These are phyloP conservation scores for Discoglossus pictus DNA, from an alignment of 2,797 vertebrate genomes.

Conservation along the genomic window DNA sequence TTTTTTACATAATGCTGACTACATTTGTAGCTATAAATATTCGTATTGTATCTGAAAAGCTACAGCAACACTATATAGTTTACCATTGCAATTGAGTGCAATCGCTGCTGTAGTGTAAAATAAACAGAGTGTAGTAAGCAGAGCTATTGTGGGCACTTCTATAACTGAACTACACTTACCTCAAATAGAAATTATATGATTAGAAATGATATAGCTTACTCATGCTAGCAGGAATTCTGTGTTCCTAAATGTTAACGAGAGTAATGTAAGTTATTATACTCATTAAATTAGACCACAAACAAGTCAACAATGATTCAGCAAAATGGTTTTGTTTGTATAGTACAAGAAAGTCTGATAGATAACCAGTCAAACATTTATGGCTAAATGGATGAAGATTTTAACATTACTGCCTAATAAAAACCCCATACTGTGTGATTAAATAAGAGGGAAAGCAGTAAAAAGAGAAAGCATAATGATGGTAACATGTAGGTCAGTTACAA, in stretches of 20 bases:
- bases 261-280: slow-evolving; percentile 79
- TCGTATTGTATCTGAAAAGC: too few relatives aligned
- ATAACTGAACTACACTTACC: slow-evolving; percentile 63
- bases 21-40: too few relatives aligned
- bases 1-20: too few relatives aligned
- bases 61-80: too few relatives aligned
- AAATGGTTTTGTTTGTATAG: slow-evolving; percentile 83
- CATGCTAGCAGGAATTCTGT: slow-evolving; percentile 71
- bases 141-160: too few relatives aligned
- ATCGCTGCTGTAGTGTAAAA: too few relatives aligned
- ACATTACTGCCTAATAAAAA: slow-evolving; percentile 87
- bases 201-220: slow-evolving; percentile 65
- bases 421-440: slow-evolving; percentile 89
- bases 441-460: slow-evolving; percentile 89
- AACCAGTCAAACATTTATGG: slow-evolving; percentile 82
- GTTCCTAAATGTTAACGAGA: slow-evolving; percentile 74
- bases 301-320: slow-evolving; percentile 85
- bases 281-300: slow-evolving; percentile 81
- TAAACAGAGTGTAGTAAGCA: too few relatives aligned
- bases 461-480: slow-evolving; percentile 86
- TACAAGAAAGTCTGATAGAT: slow-evolving; percentile 75
- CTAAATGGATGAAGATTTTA: slow-evolving; percentile 87
- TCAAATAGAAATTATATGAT: slow-evolving; percentile 61
- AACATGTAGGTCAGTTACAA: slow-evolving; percentile 96
- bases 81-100: too few relatives aligned